Evolutionary conservation across 2,888 invertebrate genomes (phyloP), one percentile per base, ranked within the genome.

Genomic region (Graphium colonna): DNA sequence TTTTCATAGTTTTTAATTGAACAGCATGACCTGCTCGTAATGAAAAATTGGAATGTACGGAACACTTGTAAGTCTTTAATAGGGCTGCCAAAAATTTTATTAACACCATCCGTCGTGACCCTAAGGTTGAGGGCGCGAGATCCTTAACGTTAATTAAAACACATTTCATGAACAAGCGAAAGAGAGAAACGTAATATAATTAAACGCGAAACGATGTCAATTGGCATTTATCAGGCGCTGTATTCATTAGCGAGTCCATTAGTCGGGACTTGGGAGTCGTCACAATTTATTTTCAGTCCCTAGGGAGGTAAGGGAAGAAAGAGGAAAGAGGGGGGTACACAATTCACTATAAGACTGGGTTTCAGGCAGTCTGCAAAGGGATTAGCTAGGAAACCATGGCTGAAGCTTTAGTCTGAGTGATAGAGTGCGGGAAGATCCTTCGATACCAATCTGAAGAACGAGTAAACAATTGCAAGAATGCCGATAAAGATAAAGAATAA

Each of bases 231-330:
- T 47, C 42, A 17, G 42, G 28, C 28, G 31, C 17, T 5, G 36
- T 38, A 42, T 52, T 52, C 52, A 42, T 52, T 52, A 52, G 47
- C 26, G 52, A 42, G 47, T 47, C 52, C 47, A 52, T 47, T 52
- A 47, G 38, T 42, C 42, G 28, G 28, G 3, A 7, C 48, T 28
- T n/a, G 12, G n/a, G 9, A n/a, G 36, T 36, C 36, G 7, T n/a
- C 21, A 21, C 21, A 21, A 13, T 36, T 36, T 36, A 36, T 36
- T 36, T 36, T 36, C 36, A 36, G 36, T 36, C 36, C 12, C 36
- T 12, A 9, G 36, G 36, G 36, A 36, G 36, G 4, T n/a, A n/a
- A n/a, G n/a, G n/a, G n/a, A n/a, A n/a, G n/a, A n/a, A n/a, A n/a
- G 36, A n/a, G 36, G 36, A 9, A 1, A 9, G 31, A 12, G 36